Conservation (phyloP, 2,888 invertebrate species). For the Tipula unca region DNA sequence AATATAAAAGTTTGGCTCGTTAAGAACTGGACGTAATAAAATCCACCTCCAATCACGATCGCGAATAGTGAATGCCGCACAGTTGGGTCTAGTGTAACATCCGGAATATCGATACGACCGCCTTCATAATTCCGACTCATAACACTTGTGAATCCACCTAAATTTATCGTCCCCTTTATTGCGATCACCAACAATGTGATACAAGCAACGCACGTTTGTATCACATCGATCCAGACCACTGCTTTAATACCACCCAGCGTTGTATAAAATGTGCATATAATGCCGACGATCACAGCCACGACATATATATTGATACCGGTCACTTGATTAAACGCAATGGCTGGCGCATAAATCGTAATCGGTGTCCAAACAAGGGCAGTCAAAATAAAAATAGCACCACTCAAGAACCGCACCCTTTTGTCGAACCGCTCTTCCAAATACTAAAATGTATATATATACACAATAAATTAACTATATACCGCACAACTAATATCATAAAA, state of each 20-base stretch:
- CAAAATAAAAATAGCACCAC: constrained; percentile 14
- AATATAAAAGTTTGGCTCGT: constrained; percentile 79
- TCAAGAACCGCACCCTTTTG: neutral
- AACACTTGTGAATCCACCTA: constrained; percentile 59
- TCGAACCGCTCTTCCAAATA: neutral
- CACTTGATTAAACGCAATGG: constrained; percentile 66
- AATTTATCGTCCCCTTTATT: constrained; percentile 63
- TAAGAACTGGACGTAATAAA: constrained; percentile 69
- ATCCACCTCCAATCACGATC: constrained; percentile 62
- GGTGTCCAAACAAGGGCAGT: constrained; percentile 36
- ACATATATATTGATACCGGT: constrained; percentile 63
- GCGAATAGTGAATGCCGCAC: constrained; percentile 71
- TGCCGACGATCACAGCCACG: constrained; percentile 65
- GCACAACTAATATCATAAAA: too few species aligned
- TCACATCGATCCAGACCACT: constrained; percentile 75
- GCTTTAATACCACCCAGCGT: constrained; percentile 67
- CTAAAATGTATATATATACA: neutral
- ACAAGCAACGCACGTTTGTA: constrained; percentile 68
- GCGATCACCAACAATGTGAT: constrained; percentile 63
- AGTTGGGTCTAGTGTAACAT: constrained; percentile 66
- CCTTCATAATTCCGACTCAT: constrained; percentile 58
- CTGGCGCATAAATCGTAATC: constrained; percentile 60
- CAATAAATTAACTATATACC: neutral
- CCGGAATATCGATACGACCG: constrained; percentile 59
- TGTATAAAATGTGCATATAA: constrained; percentile 72